These are phyloP conservation scores for Pachycephala philippinensis DNA, from an alignment of 2,113 vertebrate genomes.

Conservation along the genomic window DNA sequence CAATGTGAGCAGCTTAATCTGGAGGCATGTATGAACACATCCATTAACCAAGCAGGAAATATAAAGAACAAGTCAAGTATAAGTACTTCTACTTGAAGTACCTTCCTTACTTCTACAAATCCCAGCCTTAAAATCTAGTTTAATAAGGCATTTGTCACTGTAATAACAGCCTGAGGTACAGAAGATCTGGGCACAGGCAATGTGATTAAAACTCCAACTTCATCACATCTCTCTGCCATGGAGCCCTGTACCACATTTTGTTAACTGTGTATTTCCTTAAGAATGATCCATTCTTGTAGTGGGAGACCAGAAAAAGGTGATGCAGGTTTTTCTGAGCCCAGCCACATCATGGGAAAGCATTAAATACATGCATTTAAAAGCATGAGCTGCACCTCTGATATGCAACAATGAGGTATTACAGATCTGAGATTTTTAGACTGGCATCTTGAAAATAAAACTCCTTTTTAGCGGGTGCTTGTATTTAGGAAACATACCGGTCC, in stretches of 20 bases:
- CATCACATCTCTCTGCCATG: neutral
- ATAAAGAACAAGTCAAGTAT: neutral
- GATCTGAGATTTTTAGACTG: neutral
- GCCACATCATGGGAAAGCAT: neutral
- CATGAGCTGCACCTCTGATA: neutral
- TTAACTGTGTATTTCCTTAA: neutral
- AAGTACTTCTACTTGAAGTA: no score
- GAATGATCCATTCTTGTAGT: neutral
- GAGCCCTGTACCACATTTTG: neutral
- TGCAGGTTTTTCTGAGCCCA: neutral
- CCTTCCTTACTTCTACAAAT: neutral
- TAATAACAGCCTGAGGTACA: neutral
- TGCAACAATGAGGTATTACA: neutral
- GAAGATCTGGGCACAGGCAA: neutral
- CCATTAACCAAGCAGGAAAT: neutral
- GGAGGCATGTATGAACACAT: neutral
- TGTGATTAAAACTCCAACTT: neutral
- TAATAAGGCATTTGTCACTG: neutral
- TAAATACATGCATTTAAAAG: neutral
- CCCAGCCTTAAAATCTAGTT: neutral
- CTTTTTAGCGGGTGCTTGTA: neutral
- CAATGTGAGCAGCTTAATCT: neutral
- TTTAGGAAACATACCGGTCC: slow-evolving; percentile 83
- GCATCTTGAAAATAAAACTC: neutral
- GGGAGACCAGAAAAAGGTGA: neutral